Conservation (phyloP, 2,113 vertebrate genomes). For the Hystrix brachyura region DNA sequence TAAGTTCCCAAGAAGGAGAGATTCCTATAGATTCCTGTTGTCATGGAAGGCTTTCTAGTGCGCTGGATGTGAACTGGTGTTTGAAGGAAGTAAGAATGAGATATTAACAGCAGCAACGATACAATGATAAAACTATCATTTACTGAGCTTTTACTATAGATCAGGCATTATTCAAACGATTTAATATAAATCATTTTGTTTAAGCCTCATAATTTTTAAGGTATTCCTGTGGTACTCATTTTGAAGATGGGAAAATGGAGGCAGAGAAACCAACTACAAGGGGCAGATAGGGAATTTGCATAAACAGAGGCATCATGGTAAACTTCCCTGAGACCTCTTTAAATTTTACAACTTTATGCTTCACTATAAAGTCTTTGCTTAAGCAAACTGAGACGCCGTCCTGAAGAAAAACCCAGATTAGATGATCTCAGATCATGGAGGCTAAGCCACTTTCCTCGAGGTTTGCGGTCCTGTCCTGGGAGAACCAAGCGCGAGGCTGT, state of each 20-base stretch:
- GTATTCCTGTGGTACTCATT: not conserved
- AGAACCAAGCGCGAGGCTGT: fast-evolving
- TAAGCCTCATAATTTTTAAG: not conserved
- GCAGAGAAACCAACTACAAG: not conserved
- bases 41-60: not conserved
- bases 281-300: not conserved
- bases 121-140: too few species aligned
- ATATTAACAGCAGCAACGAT: fast-evolving
- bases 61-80: not conserved
- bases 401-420: not conserved
- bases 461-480: fast-evolving
- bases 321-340: not conserved
- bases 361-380: not conserved
- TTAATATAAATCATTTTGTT: not conserved
- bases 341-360: too few species aligned
- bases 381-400: not conserved
- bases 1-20: not conserved
- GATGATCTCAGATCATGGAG: fast-evolving
- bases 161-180: not conserved
- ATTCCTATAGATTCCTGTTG: fast-evolving
- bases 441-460: fast-evolving
- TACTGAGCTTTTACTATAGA: fast-evolving
- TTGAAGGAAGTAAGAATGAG: not conserved
- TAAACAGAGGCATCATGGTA: fast-evolving
- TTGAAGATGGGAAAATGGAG: not conserved